Evolutionary conservation across 2,113 vertebrate genomes (phyloP), one percentile per base, ranked within the genome.

Genomic region (Rhinoderma darwinii): DNA sequence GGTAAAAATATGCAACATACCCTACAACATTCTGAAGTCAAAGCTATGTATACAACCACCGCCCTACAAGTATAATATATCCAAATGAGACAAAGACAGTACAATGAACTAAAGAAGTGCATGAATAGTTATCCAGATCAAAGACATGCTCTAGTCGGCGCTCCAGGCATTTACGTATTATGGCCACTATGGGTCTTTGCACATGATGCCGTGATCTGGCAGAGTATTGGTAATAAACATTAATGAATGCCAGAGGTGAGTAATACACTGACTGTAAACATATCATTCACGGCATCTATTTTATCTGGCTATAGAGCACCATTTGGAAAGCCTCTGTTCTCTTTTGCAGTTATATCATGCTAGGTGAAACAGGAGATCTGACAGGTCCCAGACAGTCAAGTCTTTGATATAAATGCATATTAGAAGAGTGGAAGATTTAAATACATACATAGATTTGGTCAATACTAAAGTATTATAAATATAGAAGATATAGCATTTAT

Each of bases 191-290:
- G 68, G 68, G 32, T 72, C 68, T 72, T 12, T 72, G 68, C 37
- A 72, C 68, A 72, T 41, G 68, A 72, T 72, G 35, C 68, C 68
- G 68, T 72, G 68, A 72, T 72, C 35, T 72, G 68, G 35, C 68
- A 72, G 68, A 72, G 68, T 72, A n/a, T 25, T 72, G 68, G 68
- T 72, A 20, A 39, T 72, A 72, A 72, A 41, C 35, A 72, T 72
- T 41, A 25, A 18, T 39, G 68, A 41, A 72, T 41, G 68, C 68
- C 68, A 72, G 68, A 72, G 68, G 68, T 72, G 68, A 72, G 68
- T 72, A 72, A 72, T 72, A 41, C 35, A 39, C 41, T 11, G 37
- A 17, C 68, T 72, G 68, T 72, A 72, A 72, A 72, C 68, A 39
- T 37, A 41, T 72, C 37, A 72, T 41, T 72, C 20, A 11, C 37